Evolutionary conservation across 2,888 invertebrate species (phyloP), one percentile per base, ranked within the genome.

Genomic region (Doris montereyensis): DNA sequence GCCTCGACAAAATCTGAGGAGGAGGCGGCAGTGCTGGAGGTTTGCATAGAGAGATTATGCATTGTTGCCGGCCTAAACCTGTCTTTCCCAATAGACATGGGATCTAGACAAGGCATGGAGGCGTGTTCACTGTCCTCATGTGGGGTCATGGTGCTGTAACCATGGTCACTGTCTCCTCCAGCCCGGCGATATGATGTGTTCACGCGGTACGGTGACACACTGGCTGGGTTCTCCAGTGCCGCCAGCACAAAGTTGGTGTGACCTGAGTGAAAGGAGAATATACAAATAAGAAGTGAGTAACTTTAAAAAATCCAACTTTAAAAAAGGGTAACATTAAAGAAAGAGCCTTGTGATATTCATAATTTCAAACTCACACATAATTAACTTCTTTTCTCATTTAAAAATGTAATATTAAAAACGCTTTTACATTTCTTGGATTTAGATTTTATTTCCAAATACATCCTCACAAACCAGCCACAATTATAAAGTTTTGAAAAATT

Each of bases 101-200:
- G 90, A 85, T 90, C 90, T n/a, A 89, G 82, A 80, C 90, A 90
- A 10, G 90, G 88, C 67, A 89, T 86, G 84, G 90, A 90, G 75
- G 90, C 90, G 82, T 90, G 90, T 84, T 90, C 90, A 76, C 89
- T 89, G 85, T 90, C 90, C 77, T 90, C 90, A 52, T 89, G 88
- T 2, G 89, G 89, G 4, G 89, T 89, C 89, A 89, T 89, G 41
- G 89, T 89, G 80, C 96, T 97, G 91, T 97, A 97, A 1, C 97
- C 97, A 89, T 97, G 97, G 92, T 97, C 97, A n/a, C 96, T 97
- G 67, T 95, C 95, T 0, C 95, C 94, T 0, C 95, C 94, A 68
- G 95, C 94, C 35, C 96, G 93, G 60, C 95, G 93, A 90, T 96
- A 96, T 77, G 94, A 95, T 0, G 96, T 95, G 67, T 96, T 95